Percentiles rank a stretch among this genome's conserved stretches.
phyloP scores from a whole-genome alignment of 2,113 vertebrate species.

The Apaloderma vittatum region DNA sequence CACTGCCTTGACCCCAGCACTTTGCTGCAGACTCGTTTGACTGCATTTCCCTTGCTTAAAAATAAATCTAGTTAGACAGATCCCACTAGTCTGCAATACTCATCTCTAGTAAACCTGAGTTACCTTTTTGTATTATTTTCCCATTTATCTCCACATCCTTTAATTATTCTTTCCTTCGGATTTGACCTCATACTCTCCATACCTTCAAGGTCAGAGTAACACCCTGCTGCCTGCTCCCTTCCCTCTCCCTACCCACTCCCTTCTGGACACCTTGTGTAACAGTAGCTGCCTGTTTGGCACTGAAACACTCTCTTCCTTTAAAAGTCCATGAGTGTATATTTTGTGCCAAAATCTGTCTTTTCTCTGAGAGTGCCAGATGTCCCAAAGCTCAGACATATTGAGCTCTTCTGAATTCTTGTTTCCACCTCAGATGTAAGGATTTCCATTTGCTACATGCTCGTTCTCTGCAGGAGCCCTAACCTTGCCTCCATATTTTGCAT shows the following conservation, averaged over 20 bases:
- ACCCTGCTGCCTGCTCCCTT: background rate
- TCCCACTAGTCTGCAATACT: background rate
- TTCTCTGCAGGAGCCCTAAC: background rate
- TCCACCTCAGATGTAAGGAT: background rate
- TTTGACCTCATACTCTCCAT: background rate
- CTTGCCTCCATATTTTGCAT: background rate
- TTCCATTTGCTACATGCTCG: background rate
- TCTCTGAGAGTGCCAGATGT: background rate
- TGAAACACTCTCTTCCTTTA: background rate
- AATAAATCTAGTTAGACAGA: background rate
- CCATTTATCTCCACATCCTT: background rate
- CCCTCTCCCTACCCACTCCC: background rate
- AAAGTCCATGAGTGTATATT: background rate
- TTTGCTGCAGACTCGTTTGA: background rate
- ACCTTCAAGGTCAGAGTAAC: background rate
- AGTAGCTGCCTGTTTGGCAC: background rate
- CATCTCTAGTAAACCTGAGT: background rate
- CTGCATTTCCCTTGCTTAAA: background rate
- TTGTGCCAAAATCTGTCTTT: constrained; percentile 41
- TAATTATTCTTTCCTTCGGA: background rate
- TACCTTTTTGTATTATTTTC: background rate
- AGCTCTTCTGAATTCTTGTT: constrained; percentile 19
- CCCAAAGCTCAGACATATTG: background rate
- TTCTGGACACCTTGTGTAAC: background rate
- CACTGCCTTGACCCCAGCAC: background rate